A percentile compares a stretch with the other conserved stretches of the same genome.
These are phyloP conservation scores for Calvadosia cruxmelitensis DNA, from an alignment of 30 jellyfish, hydroid and myxozoan genomes.

Conservation along the genomic window DNA sequence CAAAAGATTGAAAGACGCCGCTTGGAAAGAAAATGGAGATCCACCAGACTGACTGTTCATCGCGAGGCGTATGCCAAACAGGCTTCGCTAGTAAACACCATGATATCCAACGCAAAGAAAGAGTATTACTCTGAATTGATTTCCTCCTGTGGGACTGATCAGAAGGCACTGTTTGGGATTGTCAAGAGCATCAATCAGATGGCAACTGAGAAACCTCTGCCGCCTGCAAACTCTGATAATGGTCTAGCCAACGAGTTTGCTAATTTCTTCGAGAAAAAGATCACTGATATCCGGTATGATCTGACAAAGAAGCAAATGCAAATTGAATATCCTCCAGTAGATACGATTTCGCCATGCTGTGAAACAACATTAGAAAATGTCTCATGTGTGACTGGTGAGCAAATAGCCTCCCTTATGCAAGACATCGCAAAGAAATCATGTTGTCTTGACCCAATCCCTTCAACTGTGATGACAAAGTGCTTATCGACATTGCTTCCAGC, in stretches of 20 bases:
- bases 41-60: background rate
- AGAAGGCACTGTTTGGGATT: background rate
- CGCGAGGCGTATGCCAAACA: background rate
- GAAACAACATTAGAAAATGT: background rate
- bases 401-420: background rate
- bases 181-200: background rate
- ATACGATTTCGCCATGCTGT: background rate
- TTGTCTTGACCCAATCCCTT: background rate
- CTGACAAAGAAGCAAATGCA: background rate
- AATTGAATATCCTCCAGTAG: background rate
- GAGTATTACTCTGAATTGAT: background rate
- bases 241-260: background rate
- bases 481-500: background rate
- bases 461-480: background rate
- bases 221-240: background rate
- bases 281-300: background rate
- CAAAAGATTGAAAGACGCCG: background rate
- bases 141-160: background rate
- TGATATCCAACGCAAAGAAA: background rate
- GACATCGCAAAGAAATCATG: background rate
- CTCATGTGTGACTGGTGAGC: background rate
- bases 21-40: background rate
- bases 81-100: background rate
- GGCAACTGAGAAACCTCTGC: background rate
- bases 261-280: too few species aligned